Conservation (phyloP, 1,140 invertebrate genomes). For the Meteorus sp. region DNA sequence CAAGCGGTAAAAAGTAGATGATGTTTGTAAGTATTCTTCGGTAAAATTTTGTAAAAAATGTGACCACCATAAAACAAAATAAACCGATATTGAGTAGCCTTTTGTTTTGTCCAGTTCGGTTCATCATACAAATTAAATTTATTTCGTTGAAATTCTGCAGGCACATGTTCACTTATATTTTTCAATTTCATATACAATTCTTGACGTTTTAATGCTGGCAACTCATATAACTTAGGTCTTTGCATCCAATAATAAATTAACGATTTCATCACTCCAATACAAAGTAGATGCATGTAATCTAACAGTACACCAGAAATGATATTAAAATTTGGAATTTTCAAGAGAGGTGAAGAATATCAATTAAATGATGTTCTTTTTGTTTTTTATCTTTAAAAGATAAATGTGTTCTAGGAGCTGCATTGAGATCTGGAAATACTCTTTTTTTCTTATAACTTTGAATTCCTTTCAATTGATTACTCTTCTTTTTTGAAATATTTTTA, state of each 20-base stretch:
- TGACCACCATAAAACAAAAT: constrained; percentile 21
- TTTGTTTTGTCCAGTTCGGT: constrained; percentile 24
- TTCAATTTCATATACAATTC: background rate
- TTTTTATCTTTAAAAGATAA: constrained; percentile 18
- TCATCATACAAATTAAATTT: constrained; percentile 19
- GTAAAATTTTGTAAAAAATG: no score
- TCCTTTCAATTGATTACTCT: no score
- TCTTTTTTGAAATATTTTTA: no score
- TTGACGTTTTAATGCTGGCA: background rate
- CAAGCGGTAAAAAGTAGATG: no score
- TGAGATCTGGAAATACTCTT: constrained; percentile 22
- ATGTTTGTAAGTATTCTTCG: constrained; percentile 6
- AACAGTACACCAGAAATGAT: constrained; percentile 10
- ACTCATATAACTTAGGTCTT: background rate
- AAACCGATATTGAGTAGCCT: constrained; percentile 27
- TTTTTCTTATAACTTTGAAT: background rate
- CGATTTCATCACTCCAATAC: constrained; percentile 18
- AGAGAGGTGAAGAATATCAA: constrained; percentile 16
- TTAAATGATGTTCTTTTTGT: constrained; percentile 23
- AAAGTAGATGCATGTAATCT: constrained; percentile 28
- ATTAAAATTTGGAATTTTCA: constrained; percentile 22
- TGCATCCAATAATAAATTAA: constrained; percentile 20
- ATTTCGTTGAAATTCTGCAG: constrained; percentile 27
- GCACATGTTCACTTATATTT: constrained; percentile 2
- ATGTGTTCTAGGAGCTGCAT: constrained; percentile 11